Percentiles rank a stretch among this genome's conserved stretches.
Conservation (phyloP, 2,888 invertebrate species). For the Ophion ellenae region DNA sequence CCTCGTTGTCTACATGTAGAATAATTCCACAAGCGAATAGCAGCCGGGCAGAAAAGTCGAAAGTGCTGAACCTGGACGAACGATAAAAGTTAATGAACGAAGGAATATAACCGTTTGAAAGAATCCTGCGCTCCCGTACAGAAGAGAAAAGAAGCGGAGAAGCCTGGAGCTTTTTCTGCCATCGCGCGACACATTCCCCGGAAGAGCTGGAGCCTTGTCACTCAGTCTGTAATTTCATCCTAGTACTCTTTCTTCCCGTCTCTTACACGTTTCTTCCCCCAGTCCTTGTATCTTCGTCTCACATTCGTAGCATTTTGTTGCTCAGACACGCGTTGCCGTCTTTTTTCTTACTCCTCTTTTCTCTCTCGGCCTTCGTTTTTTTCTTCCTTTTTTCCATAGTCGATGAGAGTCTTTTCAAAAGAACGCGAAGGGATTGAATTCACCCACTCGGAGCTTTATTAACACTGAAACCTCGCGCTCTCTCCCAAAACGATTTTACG, state of each 20-base stretch:
- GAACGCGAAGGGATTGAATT: constrained; percentile 73
- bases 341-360: background rate
- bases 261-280: constrained; percentile 7
- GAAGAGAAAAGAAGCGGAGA: constrained; percentile 21
- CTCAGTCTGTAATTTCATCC: constrained; percentile 45
- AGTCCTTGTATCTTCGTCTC: constrained; percentile 13
- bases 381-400: constrained; percentile 27
- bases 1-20: constrained; percentile 10
- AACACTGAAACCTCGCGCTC: constrained; percentile 59
- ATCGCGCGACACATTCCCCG: constrained; percentile 34
- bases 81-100: constrained; percentile 76
- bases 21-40: constrained; percentile 43
- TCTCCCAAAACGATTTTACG: constrained; percentile 18
- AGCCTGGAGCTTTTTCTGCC: constrained; percentile 35
- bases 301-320: constrained; percentile 20
- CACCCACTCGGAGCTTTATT: constrained; percentile 75
- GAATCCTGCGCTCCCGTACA: constrained; percentile 63
- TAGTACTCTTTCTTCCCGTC: background rate
- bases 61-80: constrained; percentile 60
- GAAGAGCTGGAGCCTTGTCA: constrained; percentile 41
- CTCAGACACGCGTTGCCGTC: background rate
- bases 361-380: background rate
- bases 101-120: constrained; percentile 73
- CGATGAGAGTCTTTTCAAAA: constrained; percentile 30
- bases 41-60: constrained; percentile 35